phyloP scores from a whole-genome alignment of 1,140 invertebrate genomes.

The Pentalonia nigronervosa region DNA sequence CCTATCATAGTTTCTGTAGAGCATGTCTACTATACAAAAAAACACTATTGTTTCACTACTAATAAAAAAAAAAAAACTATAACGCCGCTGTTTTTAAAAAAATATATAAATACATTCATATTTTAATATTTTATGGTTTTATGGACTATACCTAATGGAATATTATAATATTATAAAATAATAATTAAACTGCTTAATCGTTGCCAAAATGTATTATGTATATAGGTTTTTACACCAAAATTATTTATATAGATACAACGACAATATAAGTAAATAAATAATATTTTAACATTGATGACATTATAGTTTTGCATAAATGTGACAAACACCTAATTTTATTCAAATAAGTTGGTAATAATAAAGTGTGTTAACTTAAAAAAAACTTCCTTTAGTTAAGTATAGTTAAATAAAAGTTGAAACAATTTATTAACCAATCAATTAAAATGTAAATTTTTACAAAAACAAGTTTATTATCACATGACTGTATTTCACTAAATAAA shows the following conservation, averaged over 20 bases:
- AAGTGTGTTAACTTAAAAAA: not conserved
- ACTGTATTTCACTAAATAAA: not conserved
- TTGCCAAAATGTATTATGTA: not conserved
- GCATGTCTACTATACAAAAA: not conserved
- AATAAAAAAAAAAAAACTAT: too few relatives aligned
- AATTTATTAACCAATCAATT: not conserved
- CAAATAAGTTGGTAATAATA: not conserved
- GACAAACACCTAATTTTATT: not conserved
- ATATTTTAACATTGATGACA: not conserved
- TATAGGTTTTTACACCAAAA: not conserved
- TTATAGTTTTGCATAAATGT: too few relatives aligned
- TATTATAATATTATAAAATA: not conserved
- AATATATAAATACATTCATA: not conserved
- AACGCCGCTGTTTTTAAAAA: not conserved
- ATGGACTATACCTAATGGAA: not conserved
- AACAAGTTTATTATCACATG: not conserved
- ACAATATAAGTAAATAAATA: not conserved
- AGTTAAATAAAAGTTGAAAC: not conserved
- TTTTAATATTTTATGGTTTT: not conserved
- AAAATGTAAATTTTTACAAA: not conserved
- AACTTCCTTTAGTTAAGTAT: not conserved
- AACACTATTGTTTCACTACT: not conserved
- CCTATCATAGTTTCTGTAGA: not conserved
- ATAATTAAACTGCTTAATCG: not conserved
- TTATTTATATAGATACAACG: not conserved